Conservation (phyloP, 2,113 vertebrate genomes). For the Tachuris rubrigastra region DNA sequence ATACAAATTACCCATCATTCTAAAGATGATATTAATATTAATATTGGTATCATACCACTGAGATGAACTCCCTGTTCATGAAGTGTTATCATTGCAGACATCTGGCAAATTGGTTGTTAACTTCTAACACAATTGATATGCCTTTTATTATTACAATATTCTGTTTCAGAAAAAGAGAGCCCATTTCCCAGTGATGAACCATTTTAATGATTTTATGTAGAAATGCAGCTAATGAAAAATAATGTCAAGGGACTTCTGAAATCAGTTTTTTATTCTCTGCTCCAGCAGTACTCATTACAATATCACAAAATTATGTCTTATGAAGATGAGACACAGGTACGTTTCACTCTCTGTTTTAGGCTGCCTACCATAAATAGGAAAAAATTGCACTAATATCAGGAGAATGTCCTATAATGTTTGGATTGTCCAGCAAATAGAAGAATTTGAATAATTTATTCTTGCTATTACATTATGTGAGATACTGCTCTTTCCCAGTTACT, state of each 20-base stretch:
- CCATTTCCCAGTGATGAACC: slow-evolving; percentile 46
- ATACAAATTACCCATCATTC: slow-evolving; percentile 58
- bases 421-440: slow-evolving; percentile 26
- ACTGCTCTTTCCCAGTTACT: slow-evolving; percentile 10
- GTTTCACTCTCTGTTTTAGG: slow-evolving; percentile 24
- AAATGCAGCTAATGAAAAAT: slow-evolving; percentile 63
- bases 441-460: slow-evolving; percentile 41
- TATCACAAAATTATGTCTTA: slow-evolving; percentile 40
- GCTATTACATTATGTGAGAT: neutral
- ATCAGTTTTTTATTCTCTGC: slow-evolving; percentile 18
- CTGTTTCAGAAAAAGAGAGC: slow-evolving; percentile 24
- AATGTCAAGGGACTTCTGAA: slow-evolving; percentile 33
- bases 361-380: slow-evolving; percentile 8
- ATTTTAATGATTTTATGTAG: slow-evolving; percentile 61
- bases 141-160: slow-evolving; percentile 61
- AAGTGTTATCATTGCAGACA: slow-evolving; percentile 62
- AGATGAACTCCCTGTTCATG: slow-evolving; percentile 50
- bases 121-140: slow-evolving; percentile 60
- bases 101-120: slow-evolving; percentile 73
- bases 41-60: slow-evolving; percentile 46
- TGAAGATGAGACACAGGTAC: slow-evolving; percentile 8
- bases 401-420: slow-evolving; percentile 6
- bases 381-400: neutral
- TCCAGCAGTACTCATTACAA: slow-evolving; percentile 21
- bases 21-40: slow-evolving; percentile 62